phyloP scores from a whole-genome alignment of 2,113 vertebrate species.

The Melanerpes formicivorus region DNA sequence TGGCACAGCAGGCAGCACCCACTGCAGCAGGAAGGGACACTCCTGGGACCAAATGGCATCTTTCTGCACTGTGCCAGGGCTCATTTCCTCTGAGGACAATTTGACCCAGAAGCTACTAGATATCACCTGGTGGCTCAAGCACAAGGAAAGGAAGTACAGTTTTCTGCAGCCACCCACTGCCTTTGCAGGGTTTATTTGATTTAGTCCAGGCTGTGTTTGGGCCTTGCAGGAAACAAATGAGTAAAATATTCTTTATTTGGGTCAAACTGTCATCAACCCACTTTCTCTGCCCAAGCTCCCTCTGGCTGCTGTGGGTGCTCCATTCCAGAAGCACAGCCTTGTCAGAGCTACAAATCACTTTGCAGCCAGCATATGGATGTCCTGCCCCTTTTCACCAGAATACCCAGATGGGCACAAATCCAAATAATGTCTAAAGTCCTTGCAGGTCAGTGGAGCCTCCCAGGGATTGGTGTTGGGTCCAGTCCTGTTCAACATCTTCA shows the following conservation, averaged over 20 bases:
- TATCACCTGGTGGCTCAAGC: not conserved
- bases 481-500: no score
- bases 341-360: not conserved
- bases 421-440: not conserved
- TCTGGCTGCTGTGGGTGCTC: not conserved
- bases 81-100: not conserved
- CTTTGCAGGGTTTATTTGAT: not conserved
- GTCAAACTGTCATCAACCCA: not conserved
- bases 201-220: not conserved
- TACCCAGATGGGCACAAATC: not conserved
- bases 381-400: not conserved
- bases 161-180: not conserved
- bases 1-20: not conserved
- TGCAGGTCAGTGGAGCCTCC: no score
- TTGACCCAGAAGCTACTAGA: not conserved
- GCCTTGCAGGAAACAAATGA: not conserved
- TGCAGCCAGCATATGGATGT: not conserved
- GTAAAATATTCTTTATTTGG: not conserved
- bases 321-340: not conserved
- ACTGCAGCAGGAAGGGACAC: not conserved
- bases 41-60: not conserved
- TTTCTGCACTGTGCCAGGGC: accelerated
- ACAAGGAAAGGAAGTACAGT: not conserved
- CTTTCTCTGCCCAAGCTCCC: not conserved
- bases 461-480: no score